These are phyloP conservation scores for Scolopax bukidnonensis DNA, from an alignment of 2,797 vertebrate genomes.

Conservation along the genomic window DNA sequence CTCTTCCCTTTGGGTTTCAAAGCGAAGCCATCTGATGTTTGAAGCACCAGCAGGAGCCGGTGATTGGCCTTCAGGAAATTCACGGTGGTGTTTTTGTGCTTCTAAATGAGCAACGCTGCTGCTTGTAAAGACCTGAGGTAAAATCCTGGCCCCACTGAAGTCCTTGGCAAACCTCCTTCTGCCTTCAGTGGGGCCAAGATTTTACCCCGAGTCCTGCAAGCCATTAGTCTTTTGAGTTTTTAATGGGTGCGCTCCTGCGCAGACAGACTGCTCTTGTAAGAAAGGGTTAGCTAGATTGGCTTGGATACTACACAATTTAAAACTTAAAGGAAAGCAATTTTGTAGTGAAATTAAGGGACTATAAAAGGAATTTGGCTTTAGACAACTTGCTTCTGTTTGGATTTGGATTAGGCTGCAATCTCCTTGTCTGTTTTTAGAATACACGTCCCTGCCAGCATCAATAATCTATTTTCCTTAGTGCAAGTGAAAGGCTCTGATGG, in stretches of 20 bases:
- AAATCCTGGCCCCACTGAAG: slow-evolving; percentile 45
- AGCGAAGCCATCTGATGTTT: not conserved
- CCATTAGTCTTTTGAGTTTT: slow-evolving; percentile 25
- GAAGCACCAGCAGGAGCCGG: not conserved
- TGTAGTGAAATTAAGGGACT: slow-evolving; percentile 63
- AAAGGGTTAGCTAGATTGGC: slow-evolving; percentile 56
- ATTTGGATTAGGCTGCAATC: slow-evolving; percentile 61
- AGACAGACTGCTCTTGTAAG: slow-evolving; percentile 22
- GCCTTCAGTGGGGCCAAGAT: slow-evolving; percentile 39
- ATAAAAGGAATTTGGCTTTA: slow-evolving; percentile 62
- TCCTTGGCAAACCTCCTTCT: slow-evolving; percentile 43
- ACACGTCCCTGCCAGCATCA: slow-evolving; percentile 50
- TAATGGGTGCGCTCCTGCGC: not conserved
- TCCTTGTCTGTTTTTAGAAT: slow-evolving; percentile 47
- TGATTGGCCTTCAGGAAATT: slow-evolving; percentile 34
- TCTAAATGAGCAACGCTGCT: slow-evolving; percentile 1
- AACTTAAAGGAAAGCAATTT: slow-evolving; percentile 60
- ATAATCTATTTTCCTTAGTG: slow-evolving; percentile 66
- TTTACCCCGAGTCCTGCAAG: slow-evolving; percentile 26
- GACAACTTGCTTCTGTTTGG: slow-evolving; percentile 68
- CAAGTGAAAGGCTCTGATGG: slow-evolving; percentile 36
- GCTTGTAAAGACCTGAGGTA: slow-evolving; percentile 50
- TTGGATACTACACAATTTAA: not conserved
- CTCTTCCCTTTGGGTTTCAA: slow-evolving; percentile 1
- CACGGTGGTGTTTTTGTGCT: slow-evolving; percentile 30